Percentiles rank a stretch among this genome's conserved stretches.
Conservation (phyloP, 2,113 vertebrate genomes). For the Elachura formosa region DNA sequence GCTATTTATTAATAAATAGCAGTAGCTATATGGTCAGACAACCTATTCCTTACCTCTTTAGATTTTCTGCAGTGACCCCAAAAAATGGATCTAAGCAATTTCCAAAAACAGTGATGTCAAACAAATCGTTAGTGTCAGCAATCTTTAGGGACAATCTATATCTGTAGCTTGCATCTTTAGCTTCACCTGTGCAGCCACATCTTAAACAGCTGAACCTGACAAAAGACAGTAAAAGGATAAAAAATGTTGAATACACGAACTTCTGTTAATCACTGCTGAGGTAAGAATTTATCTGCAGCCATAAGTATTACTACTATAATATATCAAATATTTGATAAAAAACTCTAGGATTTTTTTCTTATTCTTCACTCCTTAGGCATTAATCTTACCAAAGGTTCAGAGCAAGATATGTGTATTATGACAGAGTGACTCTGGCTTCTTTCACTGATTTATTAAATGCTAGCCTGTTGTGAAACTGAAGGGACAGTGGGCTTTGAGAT, state of each 20-base stretch:
- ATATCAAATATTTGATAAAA: not conserved
- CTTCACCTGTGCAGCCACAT: conserved; percentile 63
- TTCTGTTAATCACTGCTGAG: not conserved
- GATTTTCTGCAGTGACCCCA: conserved; percentile 69
- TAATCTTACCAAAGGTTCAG: not conserved
- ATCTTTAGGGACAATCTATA: conserved; percentile 75
- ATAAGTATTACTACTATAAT: not conserved
- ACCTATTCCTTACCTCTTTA: conserved; percentile 69
- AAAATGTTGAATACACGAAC: not conserved
- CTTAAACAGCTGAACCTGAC: conserved; percentile 72
- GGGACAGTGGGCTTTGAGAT: not conserved
- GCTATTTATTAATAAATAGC: no score
- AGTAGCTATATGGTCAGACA: not conserved
- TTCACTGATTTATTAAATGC: not conserved
- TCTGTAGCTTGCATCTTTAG: conserved; percentile 67
- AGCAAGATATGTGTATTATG: not conserved
- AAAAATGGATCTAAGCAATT: conserved; percentile 78
- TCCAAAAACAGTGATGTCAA: conserved; percentile 77
- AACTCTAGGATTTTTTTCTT: not conserved
- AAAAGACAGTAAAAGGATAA: not conserved
- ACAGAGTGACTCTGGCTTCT: not conserved
- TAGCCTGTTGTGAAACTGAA: not conserved
- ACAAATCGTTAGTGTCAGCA: conserved; percentile 64
- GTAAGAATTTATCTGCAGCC: not conserved
- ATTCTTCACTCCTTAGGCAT: not conserved